Conservation (phyloP, 2,113 vertebrate genomes). For the Seriola dumerili region DNA sequence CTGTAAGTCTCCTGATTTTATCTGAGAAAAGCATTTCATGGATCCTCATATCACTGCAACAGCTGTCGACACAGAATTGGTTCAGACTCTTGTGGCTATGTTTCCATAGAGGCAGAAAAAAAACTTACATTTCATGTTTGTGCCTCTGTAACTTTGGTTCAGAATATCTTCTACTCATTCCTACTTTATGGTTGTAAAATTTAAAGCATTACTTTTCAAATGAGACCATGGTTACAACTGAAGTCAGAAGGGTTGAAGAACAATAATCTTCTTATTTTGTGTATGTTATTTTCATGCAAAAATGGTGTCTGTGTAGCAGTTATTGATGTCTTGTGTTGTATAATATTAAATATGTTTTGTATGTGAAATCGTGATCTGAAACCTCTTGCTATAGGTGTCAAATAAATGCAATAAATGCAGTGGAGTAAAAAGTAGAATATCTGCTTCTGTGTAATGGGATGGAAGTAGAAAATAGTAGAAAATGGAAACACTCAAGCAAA, state of each 20-base stretch:
- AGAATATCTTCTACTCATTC: no score
- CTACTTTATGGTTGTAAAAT: no score
- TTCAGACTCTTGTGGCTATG: background rate
- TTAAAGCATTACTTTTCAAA: background rate
- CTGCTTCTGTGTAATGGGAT: background rate
- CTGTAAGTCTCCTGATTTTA: no score
- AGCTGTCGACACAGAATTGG: background rate
- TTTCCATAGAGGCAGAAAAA: no score
- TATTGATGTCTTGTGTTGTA: background rate
- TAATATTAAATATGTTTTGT: background rate
- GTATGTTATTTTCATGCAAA: background rate
- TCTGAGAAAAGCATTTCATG: no score
- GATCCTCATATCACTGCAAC: background rate
- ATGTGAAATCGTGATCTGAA: background rate
- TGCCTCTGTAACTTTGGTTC: no score
- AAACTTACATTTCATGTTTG: background rate
- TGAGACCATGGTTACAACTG: background rate
- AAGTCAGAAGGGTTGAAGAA: background rate
- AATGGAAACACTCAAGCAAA: background rate
- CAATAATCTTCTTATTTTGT: background rate
- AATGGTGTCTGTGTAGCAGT: no score
- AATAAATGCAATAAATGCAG: no score
- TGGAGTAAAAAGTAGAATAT: background rate
- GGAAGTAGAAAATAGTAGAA: background rate
- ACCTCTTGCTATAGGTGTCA: background rate